Evolutionary conservation across 23 tunicate genomes (phyloP), one percentile per base, ranked within the genome.

Genomic region (Ascidia mentula): DNA sequence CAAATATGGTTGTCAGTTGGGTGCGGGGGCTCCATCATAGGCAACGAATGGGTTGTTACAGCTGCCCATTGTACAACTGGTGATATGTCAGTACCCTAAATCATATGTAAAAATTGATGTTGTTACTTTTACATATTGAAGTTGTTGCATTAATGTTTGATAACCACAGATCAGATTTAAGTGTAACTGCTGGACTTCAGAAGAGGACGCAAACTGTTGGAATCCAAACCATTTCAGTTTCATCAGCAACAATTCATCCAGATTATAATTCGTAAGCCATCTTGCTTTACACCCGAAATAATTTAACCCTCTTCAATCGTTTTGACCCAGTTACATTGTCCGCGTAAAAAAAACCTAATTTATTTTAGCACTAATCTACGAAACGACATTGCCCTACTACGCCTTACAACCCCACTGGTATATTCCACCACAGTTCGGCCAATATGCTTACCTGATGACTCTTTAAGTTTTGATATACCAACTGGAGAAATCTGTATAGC

Each of bases 51-150:
- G 75, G 31, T 72, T 6, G 34, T 72, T 3, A 72, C 75, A 3
- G 75, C 75, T 4, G 75, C 39, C 20, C 75, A 72, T 72, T 72
- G 75, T 31, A 34, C 40, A 6, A 6, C 18, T 15, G 75, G 40
- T 9, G 13, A 4, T 1, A 26, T 1, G 39, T 36, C n/a, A 34
- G 75, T 35, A 15, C 18, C 60, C 18, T 20, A 46, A 46, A 46
- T 46, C 20, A 18, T 46, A 18, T 18, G 18, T 20, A 20, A 20
- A n/a, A n/a, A n/a, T n/a, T n/a, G n/a, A n/a, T n/a, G n/a, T n/a
- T n/a, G n/a, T n/a, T n/a, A n/a, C n/a, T n/a, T n/a, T n/a, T n/a
- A n/a, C n/a, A n/a, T n/a, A n/a, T n/a, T n/a, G n/a, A n/a, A n/a
- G n/a, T n/a, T n/a, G n/a, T n/a, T n/a, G n/a, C n/a, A n/a, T n/a